Evolutionary conservation across 2,797 vertebrate genomes (phyloP).

Genomic region (Chaetodon trifasciatus): DNA sequence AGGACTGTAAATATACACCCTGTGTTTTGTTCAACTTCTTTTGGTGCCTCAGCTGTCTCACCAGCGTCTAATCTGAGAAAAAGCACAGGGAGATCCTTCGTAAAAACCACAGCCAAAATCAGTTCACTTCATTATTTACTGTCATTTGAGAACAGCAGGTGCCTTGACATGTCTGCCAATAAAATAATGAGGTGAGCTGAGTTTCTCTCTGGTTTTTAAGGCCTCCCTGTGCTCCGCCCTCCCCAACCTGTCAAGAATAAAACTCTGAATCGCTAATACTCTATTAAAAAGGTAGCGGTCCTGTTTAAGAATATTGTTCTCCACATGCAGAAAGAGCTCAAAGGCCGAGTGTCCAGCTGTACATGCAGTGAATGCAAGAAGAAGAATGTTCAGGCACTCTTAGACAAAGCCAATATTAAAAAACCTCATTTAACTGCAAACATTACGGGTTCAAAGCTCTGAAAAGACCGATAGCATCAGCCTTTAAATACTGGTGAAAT

Average conservation of each 20-base stretch:
- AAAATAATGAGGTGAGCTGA: constrained; percentile 12
- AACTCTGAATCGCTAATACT: background rate
- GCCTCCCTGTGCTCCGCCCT: background rate
- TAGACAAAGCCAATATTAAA: background rate
- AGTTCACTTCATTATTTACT: constrained; percentile 26
- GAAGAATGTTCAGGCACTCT: background rate
- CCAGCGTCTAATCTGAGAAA: constrained; percentile 5
- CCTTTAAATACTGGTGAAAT: background rate
- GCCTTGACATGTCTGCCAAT: constrained; percentile 38
- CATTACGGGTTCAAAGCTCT: background rate
- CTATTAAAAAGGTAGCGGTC: background rate
- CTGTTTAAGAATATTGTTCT: background rate
- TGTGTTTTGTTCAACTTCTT: constrained; percentile 31
- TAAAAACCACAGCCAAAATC: constrained; percentile 3
- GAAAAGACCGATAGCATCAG: background rate
- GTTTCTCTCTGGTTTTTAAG: constrained; percentile 1
- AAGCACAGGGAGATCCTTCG: background rate
- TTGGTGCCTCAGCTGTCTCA: constrained; percentile 1
- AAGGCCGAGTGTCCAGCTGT: background rate
- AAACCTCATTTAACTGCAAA: background rate
- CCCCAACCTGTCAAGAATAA: background rate
- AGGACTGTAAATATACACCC: constrained; percentile 31
- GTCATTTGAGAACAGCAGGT: constrained; percentile 18
- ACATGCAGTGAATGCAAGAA: background rate
- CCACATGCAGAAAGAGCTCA: background rate